Conservation (phyloP, 2,113 vertebrate genomes). For the Trematocara macrostoma region DNA sequence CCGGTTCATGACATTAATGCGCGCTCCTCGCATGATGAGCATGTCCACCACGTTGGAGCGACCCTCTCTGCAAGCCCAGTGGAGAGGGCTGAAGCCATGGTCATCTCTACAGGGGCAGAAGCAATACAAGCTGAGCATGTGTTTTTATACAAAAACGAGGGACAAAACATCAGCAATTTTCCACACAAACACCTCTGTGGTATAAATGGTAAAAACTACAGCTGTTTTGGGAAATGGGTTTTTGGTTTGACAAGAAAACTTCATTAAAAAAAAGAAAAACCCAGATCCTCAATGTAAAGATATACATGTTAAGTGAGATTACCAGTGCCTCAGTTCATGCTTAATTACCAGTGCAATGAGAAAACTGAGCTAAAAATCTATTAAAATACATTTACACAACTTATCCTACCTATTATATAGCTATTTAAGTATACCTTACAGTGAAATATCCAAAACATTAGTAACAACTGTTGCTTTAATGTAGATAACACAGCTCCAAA, state of each 20-base stretch:
- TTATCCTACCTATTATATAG: background rate
- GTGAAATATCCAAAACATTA: background rate
- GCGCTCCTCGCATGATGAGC: slow-evolving; percentile 95
- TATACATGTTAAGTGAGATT: background rate
- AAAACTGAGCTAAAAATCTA: background rate
- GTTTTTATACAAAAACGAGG: background rate
- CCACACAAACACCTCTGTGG: background rate
- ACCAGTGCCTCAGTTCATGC: background rate
- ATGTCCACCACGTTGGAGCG: slow-evolving; percentile 92
- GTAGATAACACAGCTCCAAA: background rate
- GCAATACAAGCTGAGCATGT: background rate
- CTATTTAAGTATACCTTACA: background rate
- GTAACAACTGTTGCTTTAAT: background rate
- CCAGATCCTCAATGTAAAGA: background rate
- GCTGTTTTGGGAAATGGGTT: background rate
- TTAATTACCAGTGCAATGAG: background rate
- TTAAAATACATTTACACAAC: background rate
- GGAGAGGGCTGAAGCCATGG: slow-evolving; percentile 95
- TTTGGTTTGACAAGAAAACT: background rate
- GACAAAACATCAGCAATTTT: background rate
- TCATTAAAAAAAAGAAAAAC: background rate
- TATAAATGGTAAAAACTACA: background rate
- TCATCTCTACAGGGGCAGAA: slow-evolving; percentile 78
- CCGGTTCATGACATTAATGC: slow-evolving; percentile 97
- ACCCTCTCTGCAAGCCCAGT: slow-evolving; percentile 96